A percentile compares a stretch with the other conserved stretches of the same genome.
These are phyloP conservation scores for Eublepharis macularius DNA, from an alignment of 2,113 vertebrate species.

Conservation along the genomic window DNA sequence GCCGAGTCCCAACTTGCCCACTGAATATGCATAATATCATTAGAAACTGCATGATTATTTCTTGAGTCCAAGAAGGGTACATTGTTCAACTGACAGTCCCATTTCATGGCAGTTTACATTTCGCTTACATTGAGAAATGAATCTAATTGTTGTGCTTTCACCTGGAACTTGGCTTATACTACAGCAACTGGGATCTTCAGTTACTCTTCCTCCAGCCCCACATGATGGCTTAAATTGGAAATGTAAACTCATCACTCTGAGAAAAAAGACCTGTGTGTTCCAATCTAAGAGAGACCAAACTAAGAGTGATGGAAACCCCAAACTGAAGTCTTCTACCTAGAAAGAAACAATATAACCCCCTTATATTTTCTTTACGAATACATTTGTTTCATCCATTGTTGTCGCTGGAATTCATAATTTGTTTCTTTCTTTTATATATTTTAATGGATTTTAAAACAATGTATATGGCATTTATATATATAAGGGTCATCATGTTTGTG, in stretches of 20 bases:
- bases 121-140: constrained; percentile 16
- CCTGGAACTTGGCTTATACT: background rate
- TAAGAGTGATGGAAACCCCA: background rate
- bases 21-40: constrained; percentile 36
- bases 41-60: constrained; percentile 24
- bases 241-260: background rate
- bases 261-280: background rate
- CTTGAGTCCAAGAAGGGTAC: constrained; percentile 21
- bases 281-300: background rate
- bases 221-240: constrained; percentile 11
- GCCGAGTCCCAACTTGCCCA: constrained; percentile 5
- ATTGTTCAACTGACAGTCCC: constrained; percentile 17
- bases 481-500: too few species aligned
- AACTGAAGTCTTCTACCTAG: background rate
- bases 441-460: too few species aligned
- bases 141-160: constrained; percentile 20
- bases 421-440: too few species aligned
- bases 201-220: background rate
- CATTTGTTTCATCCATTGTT: too few species aligned
- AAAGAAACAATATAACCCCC: background rate
- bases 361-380: too few species aligned
- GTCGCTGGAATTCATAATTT: too few species aligned
- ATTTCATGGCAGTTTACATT: constrained; percentile 32
- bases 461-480: too few species aligned
- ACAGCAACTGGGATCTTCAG: constrained; percentile 9